Base-by-base conservation (phyloP, 2,888 invertebrate species). In the Ennomos erosarius region DNA sequence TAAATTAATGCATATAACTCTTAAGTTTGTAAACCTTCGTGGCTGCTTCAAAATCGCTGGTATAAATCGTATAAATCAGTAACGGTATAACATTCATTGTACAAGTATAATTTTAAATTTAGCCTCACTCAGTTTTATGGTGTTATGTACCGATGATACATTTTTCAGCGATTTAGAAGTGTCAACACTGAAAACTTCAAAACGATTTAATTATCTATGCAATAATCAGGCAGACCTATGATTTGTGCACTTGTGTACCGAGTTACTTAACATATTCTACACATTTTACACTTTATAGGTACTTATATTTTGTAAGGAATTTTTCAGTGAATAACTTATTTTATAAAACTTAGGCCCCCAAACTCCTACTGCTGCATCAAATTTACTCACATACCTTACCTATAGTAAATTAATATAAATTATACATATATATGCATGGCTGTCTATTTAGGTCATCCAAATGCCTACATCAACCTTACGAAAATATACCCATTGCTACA, bases 1-100 rank as follows among this genome's bases (percentile, higher is more conserved):
- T 83, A 78, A 68, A 79, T 71, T 76, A 75, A 74, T 69, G 76
- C 76, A 77, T 78, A 72, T 78, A 72, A 76, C 71, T 73, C 70
- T n/a, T 69, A 74, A 66, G 26, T 26, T 26, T 26, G 64, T 70
- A 53, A 66, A 70, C 67, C 52, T 62, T 56, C 48, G 63, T 59
- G 72, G 70, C 72, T 74, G 75, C 76, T 75, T 78, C 76, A 57
- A 79, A 78, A 79, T 79, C 78, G 76, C 79, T 76, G 65, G 68
- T 71, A 44, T 37, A 33, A 44, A 33, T 53, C 59, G 67, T 49
- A 53, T 49, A 48, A 39, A 13, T 38, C 49, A 53, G 54, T 49
- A 39, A 35, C 35, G 1, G 8, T 37, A 43, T 37, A 40, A 43
- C 26, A 40, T 36, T 13, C 9, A 35, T 45, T 35, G 40, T 54